phyloP scores from a whole-genome alignment of 2,113 vertebrate species.

The Peromyscus maniculatus region DNA sequence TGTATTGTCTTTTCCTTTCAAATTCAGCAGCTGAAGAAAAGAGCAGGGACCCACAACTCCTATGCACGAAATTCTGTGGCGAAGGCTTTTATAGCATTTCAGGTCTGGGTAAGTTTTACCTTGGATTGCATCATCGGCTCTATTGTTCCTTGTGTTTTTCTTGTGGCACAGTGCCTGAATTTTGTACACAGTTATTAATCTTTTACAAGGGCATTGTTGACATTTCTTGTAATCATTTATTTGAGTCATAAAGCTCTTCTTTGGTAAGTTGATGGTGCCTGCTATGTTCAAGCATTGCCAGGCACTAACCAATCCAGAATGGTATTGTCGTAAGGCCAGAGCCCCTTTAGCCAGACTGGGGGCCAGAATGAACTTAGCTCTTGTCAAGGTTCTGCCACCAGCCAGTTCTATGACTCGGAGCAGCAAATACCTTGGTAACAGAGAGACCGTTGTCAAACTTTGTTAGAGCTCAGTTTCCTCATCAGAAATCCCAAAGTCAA shows the following conservation, averaged over 20 bases:
- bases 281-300: conserved; percentile 50
- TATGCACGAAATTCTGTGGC: neutral
- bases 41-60: neutral
- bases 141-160: conserved; percentile 49
- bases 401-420: neutral
- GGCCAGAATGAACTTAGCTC: neutral
- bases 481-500: neutral
- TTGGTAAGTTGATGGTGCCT: conserved; percentile 61
- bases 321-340: neutral
- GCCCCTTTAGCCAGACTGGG: neutral
- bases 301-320: neutral
- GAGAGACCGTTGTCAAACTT: neutral
- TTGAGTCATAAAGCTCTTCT: conserved; percentile 71
- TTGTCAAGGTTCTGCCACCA: neutral
- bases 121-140: conserved; percentile 36
- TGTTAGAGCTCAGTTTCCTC: neutral
- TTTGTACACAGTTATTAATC: conserved; percentile 70
- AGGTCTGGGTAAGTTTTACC: conserved; percentile 23
- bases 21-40: neutral
- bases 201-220: conserved; percentile 74
- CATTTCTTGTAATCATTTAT: conserved; percentile 64
- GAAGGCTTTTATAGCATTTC: conserved; percentile 41
- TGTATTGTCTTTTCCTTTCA: neutral
- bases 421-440: neutral
- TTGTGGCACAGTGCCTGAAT: conserved; percentile 29